Percentiles rank a stretch among this genome's conserved stretches.
Evolutionary conservation across 1,140 invertebrate genomes (phyloP).

Genomic region (Kradibia gibbosae): DNA sequence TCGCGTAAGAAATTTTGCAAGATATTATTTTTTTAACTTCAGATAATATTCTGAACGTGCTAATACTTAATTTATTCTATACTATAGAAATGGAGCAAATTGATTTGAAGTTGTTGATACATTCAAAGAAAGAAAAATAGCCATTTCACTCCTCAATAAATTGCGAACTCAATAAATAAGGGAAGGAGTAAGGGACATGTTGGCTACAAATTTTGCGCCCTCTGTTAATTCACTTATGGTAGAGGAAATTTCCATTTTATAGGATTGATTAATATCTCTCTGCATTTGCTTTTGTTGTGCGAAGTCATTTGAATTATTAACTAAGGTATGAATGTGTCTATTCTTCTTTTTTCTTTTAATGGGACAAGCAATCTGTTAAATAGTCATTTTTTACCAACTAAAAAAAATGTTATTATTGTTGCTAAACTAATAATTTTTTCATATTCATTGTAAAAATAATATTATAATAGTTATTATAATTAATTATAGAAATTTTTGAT

Average conservation of each 20-base stretch:
- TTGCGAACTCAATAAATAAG: slow-evolving; percentile 9
- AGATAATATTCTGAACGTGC: too few species aligned
- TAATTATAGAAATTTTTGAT: too few species aligned
- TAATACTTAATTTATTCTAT: too few species aligned
- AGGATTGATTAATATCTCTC: neutral
- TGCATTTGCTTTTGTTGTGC: neutral
- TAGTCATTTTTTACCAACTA: too few species aligned
- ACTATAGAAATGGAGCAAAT: neutral
- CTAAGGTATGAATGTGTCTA: neutral
- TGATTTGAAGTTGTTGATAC: neutral
- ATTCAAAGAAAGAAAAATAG: neutral
- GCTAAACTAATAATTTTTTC: too few species aligned
- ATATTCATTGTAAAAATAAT: too few species aligned
- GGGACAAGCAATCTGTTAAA: neutral
- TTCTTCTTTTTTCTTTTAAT: neutral
- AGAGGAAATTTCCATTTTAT: neutral
- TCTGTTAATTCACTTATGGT: slow-evolving; percentile 2
- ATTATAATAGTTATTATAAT: too few species aligned
- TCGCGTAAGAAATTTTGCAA: too few species aligned
- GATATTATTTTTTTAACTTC: too few species aligned
- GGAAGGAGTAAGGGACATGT: too few species aligned
- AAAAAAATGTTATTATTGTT: too few species aligned
- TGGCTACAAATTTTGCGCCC: slow-evolving; percentile 11
- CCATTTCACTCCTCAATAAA: neutral
- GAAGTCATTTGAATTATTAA: neutral